Percentiles rank a stretch among this genome's conserved stretches.
These are phyloP conservation scores for Epinotia demarniana DNA, from an alignment of 2,888 invertebrate genomes.

Conservation along the genomic window DNA sequence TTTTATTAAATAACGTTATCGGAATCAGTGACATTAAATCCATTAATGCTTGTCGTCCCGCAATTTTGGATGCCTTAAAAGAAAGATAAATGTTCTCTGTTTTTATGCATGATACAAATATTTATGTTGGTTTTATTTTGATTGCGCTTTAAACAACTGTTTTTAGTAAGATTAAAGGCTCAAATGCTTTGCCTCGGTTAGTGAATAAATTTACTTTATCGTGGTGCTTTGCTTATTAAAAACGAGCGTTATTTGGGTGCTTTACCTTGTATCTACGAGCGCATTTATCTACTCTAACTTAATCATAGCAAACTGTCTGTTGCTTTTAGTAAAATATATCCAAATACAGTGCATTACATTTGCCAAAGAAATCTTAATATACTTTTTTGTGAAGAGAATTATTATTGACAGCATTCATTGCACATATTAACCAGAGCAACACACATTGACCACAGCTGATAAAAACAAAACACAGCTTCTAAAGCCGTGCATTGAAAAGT, in stretches of 20 bases:
- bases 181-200: slow-evolving; percentile 28
- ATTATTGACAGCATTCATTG: too few species aligned
- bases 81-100: slow-evolving; percentile 51
- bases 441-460: too few species aligned
- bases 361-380: neutral
- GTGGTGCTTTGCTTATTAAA: slow-evolving; percentile 20
- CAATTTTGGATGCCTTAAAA: slow-evolving; percentile 59
- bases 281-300: slow-evolving; percentile 25
- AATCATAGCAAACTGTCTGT: slow-evolving; percentile 24
- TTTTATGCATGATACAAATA: slow-evolving; percentile 36
- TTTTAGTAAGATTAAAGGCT: slow-evolving; percentile 41
- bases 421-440: too few species aligned
- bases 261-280: slow-evolving; percentile 31
- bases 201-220: slow-evolving; percentile 40
- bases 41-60: slow-evolving; percentile 69
- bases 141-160: slow-evolving; percentile 41
- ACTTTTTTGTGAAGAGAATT: too few species aligned
- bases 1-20: slow-evolving; percentile 77
- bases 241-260: slow-evolving; percentile 23
- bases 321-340: slow-evolving; percentile 6
- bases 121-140: slow-evolving; percentile 41
- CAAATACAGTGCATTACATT: neutral
- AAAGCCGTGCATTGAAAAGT: neutral
- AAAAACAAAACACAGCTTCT: neutral
- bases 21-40: slow-evolving; percentile 68